Evolutionary conservation across 92 coral and sea anemone species (phyloP).

Genomic region (Ricordea florida): DNA sequence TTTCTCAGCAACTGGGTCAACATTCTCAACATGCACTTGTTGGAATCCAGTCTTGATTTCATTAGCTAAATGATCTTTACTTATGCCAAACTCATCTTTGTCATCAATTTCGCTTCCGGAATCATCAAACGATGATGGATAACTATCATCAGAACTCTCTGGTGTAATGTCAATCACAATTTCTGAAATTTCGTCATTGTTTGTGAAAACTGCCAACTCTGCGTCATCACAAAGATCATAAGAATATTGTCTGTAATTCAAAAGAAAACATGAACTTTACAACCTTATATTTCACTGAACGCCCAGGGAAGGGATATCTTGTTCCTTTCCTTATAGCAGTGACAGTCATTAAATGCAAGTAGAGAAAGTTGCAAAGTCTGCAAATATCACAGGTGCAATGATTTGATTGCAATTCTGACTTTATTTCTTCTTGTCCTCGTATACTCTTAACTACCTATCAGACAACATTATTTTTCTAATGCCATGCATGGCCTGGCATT

Average conservation of each 20-base stretch:
- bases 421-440: no score
- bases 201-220: constrained; percentile 1
- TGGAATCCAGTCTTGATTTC: constrained; percentile 25
- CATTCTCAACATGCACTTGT: constrained; percentile 6
- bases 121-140: constrained; percentile 52
- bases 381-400: no score
- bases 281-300: no score
- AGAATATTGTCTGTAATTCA: constrained; percentile 6
- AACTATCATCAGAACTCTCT: constrained; percentile 26
- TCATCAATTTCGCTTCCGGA: constrained; percentile 29
- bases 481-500: background rate
- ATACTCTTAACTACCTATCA: no score
- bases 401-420: no score
- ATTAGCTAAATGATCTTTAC: constrained; percentile 13
- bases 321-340: no score
- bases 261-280: no score
- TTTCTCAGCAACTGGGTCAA: constrained; percentile 44
- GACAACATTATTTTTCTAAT: no score
- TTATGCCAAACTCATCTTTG: constrained; percentile 51
- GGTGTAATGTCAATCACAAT: constrained; percentile 3
- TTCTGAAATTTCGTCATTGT: background rate
- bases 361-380: no score
- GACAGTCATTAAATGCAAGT: no score
- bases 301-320: no score
- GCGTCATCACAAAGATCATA: background rate